These are phyloP conservation scores for Catalaphyllia jardinei DNA, from an alignment of 64 coral and sea anemone species.

Conservation along the genomic window DNA sequence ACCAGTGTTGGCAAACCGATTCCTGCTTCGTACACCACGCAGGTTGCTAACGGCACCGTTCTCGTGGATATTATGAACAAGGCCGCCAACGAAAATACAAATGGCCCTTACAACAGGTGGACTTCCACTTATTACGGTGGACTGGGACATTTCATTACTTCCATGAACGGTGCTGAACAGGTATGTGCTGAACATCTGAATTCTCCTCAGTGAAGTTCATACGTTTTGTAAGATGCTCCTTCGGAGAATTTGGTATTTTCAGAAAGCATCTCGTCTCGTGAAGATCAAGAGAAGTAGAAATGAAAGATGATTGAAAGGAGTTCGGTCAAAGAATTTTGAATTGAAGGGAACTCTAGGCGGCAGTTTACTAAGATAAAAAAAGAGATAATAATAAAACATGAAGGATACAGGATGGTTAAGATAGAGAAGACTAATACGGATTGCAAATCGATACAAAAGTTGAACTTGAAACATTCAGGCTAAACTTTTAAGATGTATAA, in stretches of 20 bases:
- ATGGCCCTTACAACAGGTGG: slow-evolving; percentile 9
- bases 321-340: too few relatives aligned
- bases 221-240: not conserved
- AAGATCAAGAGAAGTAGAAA: too few relatives aligned
- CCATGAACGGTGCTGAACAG: slow-evolving; percentile 1
- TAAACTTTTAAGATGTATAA: too few relatives aligned
- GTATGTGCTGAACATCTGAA: not conserved
- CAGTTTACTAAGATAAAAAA: too few relatives aligned
- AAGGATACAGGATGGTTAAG: too few relatives aligned
- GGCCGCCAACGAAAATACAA: not conserved
- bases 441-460: too few relatives aligned
- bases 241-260: not conserved
- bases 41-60: not conserved
- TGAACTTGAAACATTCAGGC: too few relatives aligned
- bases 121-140: not conserved
- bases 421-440: too few relatives aligned
- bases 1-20: not conserved
- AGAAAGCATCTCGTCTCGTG: not conserved
- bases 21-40: not conserved
- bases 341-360: too few relatives aligned
- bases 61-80: slow-evolving; percentile 5
- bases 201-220: not conserved
- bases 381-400: too few relatives aligned
- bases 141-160: not conserved
- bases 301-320: too few relatives aligned